Evolutionary conservation across 2,797 vertebrate genomes (phyloP).

Genomic region (Garrulus glandarius): DNA sequence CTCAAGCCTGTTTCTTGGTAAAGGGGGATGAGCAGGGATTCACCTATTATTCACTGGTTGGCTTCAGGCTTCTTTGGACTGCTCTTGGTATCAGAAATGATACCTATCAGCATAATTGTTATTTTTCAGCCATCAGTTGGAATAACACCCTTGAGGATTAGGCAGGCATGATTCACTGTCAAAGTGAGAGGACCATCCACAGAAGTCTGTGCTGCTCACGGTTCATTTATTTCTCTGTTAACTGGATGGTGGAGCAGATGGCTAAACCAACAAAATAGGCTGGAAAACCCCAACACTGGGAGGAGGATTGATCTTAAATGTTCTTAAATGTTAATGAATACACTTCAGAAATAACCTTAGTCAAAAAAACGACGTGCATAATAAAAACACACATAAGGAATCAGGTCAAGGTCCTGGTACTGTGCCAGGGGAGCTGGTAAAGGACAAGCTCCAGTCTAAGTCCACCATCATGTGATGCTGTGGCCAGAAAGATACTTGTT

Average conservation of each 20-base stretch:
- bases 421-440: neutral
- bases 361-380: neutral
- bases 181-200: neutral
- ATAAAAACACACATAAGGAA: neutral
- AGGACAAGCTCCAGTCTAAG: neutral
- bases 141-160: neutral
- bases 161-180: neutral
- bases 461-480: neutral
- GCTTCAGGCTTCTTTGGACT: neutral
- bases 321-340: neutral
- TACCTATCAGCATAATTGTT: slow-evolving; percentile 14
- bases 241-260: neutral
- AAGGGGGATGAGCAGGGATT: neutral
- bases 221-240: neutral
- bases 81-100: neutral
- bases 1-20: neutral
- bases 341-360: neutral
- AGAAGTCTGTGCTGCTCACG: neutral
- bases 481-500: neutral
- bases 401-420: neutral
- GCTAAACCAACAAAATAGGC: neutral
- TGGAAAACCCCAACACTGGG: neutral
- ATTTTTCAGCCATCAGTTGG: neutral
- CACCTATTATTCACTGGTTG: neutral
- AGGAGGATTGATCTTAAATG: neutral